Evolutionary conservation across 2,888 invertebrate genomes (phyloP).

Genomic region (Apamea crenata): DNA sequence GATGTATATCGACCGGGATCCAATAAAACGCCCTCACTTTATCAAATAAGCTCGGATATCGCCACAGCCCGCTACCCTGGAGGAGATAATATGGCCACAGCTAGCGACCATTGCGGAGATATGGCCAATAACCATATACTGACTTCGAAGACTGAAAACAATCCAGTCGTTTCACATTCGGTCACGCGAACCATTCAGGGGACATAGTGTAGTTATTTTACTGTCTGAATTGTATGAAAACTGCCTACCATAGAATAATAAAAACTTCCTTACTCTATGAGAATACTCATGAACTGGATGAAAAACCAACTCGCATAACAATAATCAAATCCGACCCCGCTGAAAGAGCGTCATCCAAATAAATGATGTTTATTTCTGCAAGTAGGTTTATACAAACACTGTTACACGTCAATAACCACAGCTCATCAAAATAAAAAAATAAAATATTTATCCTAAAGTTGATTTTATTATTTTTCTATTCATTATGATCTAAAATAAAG

Average conservation of each 20-base stretch:
- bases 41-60: slow-evolving; percentile 60
- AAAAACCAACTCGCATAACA: not conserved
- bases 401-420: not conserved
- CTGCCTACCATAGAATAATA: not conserved
- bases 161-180: slow-evolving; percentile 17
- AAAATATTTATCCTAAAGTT: no score
- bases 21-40: slow-evolving; percentile 57
- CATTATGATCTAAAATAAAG: no score
- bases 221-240: not conserved
- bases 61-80: slow-evolving; percentile 37
- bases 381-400: not conserved
- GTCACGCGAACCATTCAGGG: slow-evolving; percentile 30
- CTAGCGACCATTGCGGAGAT: slow-evolving; percentile 39
- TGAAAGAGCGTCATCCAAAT: not conserved
- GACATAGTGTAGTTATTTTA: not conserved
- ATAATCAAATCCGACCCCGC: not conserved
- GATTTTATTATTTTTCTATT: no score
- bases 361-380: not conserved
- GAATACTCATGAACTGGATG: not conserved
- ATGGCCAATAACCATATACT: slow-evolving; percentile 44
- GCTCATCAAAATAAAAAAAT: no score
- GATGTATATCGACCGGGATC: slow-evolving; percentile 42
- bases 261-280: no score
- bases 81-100: slow-evolving; percentile 40
- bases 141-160: slow-evolving; percentile 4